Conservation (phyloP, 23 tunicate genomes). For the Styela clava region DNA sequence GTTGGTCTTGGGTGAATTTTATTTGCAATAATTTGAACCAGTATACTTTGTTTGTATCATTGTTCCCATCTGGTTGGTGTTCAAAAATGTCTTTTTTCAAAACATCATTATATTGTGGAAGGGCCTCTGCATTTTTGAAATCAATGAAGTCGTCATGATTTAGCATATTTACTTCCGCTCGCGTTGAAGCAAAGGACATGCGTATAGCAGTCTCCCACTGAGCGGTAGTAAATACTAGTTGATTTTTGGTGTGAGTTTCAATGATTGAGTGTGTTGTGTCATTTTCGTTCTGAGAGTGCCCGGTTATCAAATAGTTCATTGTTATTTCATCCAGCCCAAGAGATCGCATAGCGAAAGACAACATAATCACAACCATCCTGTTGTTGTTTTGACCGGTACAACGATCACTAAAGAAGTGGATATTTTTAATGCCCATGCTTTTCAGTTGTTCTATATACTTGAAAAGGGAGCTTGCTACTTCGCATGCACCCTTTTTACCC, state of each 20-base stretch:
- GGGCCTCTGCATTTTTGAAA: background rate
- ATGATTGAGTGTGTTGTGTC: too few relatives aligned
- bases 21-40: too few relatives aligned
- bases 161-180: background rate
- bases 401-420: constrained; percentile 9
- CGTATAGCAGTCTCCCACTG: constrained; percentile 4
- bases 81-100: too few relatives aligned
- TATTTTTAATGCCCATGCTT: background rate
- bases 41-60: too few relatives aligned
- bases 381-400: constrained; percentile 10
- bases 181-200: background rate
- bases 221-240: too few relatives aligned
- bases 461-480: constrained; percentile 3
- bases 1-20: too few relatives aligned
- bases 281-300: too few relatives aligned
- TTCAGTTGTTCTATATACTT: background rate
- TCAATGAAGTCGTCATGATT: background rate
- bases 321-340: too few relatives aligned
- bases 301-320: background rate
- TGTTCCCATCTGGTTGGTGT: too few relatives aligned
- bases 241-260: too few relatives aligned
- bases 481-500: constrained; percentile 8
- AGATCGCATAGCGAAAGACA: too few relatives aligned
- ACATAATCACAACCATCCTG: too few relatives aligned
- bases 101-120: background rate